Percentiles rank a stretch among this genome's conserved stretches.
Evolutionary conservation across 2,888 invertebrate genomes (phyloP).

Genomic region (Ectobius pallidus): DNA sequence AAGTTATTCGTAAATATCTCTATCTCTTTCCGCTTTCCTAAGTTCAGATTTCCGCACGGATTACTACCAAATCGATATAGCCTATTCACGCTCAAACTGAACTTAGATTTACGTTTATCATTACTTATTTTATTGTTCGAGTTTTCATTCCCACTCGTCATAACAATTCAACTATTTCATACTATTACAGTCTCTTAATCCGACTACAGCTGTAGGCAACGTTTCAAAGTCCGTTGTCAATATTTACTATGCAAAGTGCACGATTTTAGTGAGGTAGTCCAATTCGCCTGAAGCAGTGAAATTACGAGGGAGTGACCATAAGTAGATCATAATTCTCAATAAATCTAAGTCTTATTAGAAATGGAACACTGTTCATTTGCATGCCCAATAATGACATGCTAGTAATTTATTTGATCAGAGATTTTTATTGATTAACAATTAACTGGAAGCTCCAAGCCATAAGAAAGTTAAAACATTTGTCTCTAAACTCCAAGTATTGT

Average conservation of each 20-base stretch:
- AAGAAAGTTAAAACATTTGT: neutral
- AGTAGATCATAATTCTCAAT: conserved; percentile 1
- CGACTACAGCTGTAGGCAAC: no score
- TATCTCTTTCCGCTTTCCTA: neutral
- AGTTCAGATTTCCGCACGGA: neutral
- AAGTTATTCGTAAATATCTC: neutral
- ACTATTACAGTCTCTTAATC: no score
- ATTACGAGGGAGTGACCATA: neutral
- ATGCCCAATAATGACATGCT: neutral
- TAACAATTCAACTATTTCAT: no score
- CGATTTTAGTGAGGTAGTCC: neutral
- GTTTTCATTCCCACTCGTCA: no score
- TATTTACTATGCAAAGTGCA: neutral
- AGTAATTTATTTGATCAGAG: conserved; percentile 1
- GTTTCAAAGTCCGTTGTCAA: no score
- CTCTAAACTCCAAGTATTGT: neutral
- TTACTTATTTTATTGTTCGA: no score
- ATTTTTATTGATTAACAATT: conserved; percentile 3
- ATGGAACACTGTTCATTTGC: neutral
- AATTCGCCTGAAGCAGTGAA: neutral
- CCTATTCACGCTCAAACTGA: no score
- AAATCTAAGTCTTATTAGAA: conserved; percentile 9
- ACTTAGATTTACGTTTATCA: no score
- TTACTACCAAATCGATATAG: no score
- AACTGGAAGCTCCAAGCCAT: neutral